phyloP scores from a whole-genome alignment of 2,888 invertebrate genomes.

The Brachyptera risi region DNA sequence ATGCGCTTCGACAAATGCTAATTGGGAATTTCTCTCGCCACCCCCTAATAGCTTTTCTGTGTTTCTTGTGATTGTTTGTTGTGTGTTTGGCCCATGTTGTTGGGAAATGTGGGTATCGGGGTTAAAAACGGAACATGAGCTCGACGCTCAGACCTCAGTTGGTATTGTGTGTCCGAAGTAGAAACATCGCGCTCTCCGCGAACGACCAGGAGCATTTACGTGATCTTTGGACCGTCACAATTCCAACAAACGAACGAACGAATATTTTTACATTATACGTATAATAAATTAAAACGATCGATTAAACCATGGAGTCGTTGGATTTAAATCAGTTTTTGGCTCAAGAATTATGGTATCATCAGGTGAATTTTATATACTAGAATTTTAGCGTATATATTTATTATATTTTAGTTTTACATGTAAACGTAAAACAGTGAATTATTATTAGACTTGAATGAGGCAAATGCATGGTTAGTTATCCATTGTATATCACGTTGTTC shows the following conservation, averaged over 20 bases:
- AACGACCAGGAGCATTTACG: too few species aligned
- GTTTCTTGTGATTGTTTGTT: neutral
- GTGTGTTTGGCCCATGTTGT: neutral
- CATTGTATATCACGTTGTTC: too few species aligned
- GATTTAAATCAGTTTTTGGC: conserved; percentile 82
- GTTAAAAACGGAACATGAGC: conserved; percentile 8
- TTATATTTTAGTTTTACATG: too few species aligned
- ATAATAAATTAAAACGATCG: conserved; percentile 22
- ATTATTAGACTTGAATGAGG: too few species aligned
- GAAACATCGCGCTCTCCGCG: neutral
- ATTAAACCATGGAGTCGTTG: conserved; percentile 64
- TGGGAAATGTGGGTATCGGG: conserved; percentile 1
- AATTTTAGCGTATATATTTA: too few species aligned
- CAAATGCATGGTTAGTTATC: too few species aligned
- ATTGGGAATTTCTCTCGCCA: neutral
- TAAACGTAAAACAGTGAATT: too few species aligned
- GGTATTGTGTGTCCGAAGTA: neutral
- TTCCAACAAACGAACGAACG: conserved; percentile 31
- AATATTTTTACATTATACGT: conserved; percentile 13
- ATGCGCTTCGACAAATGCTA: neutral
- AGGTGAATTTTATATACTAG: conserved; percentile 51
- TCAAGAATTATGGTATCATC: conserved; percentile 79
- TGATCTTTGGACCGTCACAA: conserved; percentile 21
- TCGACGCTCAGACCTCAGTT: neutral
- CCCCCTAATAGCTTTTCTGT: neutral